phyloP scores from a whole-genome alignment of 2,113 vertebrate species.

The Odobenus rosmarus region DNA sequence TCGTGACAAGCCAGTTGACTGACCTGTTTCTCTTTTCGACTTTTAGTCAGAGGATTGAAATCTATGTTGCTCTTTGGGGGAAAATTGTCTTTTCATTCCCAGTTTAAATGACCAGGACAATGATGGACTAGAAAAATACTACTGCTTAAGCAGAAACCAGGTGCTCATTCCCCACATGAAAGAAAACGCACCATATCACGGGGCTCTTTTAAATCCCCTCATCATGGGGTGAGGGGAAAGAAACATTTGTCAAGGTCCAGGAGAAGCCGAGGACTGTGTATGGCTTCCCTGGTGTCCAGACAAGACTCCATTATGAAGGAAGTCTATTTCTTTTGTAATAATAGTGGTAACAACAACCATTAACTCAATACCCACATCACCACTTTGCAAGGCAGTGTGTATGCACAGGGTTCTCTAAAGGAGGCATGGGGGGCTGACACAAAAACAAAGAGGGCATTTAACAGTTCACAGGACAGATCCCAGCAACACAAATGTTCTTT shows the following conservation, averaged over 20 bases:
- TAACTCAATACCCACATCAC: background rate
- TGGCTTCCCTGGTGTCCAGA: background rate
- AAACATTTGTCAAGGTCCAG: background rate
- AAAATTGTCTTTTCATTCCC: background rate
- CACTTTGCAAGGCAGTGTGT: background rate
- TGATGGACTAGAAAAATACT: background rate
- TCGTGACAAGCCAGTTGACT: background rate
- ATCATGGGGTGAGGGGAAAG: background rate
- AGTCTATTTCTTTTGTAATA: background rate
- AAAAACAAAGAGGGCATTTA: background rate
- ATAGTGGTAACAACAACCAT: background rate
- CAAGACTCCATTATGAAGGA: background rate
- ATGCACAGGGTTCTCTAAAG: background rate
- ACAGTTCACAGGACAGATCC: background rate
- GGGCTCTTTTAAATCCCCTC: background rate
- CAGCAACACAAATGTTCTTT: background rate
- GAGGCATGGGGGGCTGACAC: background rate
- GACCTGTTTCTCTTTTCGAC: background rate
- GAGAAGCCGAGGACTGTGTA: background rate
- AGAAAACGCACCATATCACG: background rate
- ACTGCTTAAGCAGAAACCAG: background rate
- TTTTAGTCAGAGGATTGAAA: constrained; percentile 15
- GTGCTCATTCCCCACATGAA: background rate
- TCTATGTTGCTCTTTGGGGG: background rate
- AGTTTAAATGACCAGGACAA: constrained; percentile 45